Percentiles rank a stretch among this genome's conserved stretches.
Evolutionary conservation across 1,140 invertebrate genomes (phyloP).

Genomic region (Caenorhabditis remanei): DNA sequence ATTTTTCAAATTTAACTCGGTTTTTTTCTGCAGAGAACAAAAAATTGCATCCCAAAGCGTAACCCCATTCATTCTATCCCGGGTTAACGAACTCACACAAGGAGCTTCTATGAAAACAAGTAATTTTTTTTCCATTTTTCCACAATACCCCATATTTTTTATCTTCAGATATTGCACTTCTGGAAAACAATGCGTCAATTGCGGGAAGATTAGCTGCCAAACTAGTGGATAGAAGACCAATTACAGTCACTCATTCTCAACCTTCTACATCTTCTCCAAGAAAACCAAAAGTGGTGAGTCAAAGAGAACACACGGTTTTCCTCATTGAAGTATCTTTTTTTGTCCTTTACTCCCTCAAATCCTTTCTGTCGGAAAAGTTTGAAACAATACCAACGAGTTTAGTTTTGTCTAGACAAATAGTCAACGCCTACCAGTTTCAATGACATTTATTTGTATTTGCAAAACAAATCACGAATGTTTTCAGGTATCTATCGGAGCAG

Average conservation of each 20-base stretch:
- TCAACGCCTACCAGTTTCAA: constrained; percentile 51
- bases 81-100: constrained; percentile 82
- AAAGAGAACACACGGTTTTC: background rate
- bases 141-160: background rate
- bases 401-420: constrained; percentile 25
- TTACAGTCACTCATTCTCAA: background rate
- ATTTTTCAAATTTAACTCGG: constrained; percentile 32
- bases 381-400: constrained; percentile 16
- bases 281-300: constrained; percentile 65
- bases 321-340: background rate
- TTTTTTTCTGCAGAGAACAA: constrained; percentile 9
- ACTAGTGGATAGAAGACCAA: constrained; percentile 76
- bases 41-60: constrained; percentile 32
- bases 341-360: background rate
- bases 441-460: constrained; percentile 37
- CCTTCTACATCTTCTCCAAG: constrained; percentile 67
- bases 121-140: constrained; percentile 77
- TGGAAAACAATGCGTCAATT: constrained; percentile 90
- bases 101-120: constrained; percentile 88
- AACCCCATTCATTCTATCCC: constrained; percentile 6
- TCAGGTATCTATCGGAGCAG: constrained; percentile 87
- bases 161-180: constrained; percentile 86
- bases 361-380: constrained; percentile 8
- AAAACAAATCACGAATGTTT: constrained; percentile 63
- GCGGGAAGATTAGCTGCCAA: constrained; percentile 87